Percentiles rank a stretch among this genome's conserved stretches.
phyloP scores from a whole-genome alignment of 2,113 vertebrate genomes.

The Colius striatus region DNA sequence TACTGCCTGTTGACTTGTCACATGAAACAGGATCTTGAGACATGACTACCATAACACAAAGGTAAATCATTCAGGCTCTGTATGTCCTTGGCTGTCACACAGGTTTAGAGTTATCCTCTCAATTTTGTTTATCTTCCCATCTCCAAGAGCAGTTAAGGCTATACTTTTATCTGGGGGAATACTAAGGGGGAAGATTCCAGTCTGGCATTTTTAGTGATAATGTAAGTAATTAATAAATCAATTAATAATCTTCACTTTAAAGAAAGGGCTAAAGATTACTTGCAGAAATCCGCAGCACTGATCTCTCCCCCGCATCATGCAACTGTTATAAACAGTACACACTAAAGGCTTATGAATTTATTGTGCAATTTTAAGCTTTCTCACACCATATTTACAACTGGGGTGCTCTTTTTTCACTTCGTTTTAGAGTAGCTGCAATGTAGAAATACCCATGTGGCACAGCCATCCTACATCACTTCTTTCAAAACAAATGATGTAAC shows the following conservation, averaged over 20 bases:
- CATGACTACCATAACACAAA: background rate
- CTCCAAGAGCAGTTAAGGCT: background rate
- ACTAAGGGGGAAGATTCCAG: background rate
- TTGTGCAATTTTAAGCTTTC: background rate
- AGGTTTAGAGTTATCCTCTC: slow-evolving; percentile 8
- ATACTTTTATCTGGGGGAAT: background rate
- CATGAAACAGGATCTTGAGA: background rate
- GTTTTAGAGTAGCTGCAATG: background rate
- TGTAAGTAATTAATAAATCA: background rate
- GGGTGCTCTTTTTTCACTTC: background rate
- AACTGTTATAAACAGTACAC: background rate
- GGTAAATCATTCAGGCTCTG: slow-evolving; percentile 34
- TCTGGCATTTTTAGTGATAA: background rate
- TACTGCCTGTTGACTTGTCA: slow-evolving; percentile 29
- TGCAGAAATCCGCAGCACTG: background rate
- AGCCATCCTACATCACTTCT: background rate
- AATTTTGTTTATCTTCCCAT: slow-evolving; percentile 37
- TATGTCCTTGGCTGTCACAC: slow-evolving; percentile 15
- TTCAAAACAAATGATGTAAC: background rate
- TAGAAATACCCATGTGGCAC: background rate
- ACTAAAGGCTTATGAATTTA: background rate
- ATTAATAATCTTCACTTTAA: background rate
- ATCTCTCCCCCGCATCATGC: no score
- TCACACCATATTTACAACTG: background rate
- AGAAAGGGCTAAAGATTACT: background rate